Conservation (phyloP, 2,888 invertebrate genomes). For the Furcula furcula region DNA sequence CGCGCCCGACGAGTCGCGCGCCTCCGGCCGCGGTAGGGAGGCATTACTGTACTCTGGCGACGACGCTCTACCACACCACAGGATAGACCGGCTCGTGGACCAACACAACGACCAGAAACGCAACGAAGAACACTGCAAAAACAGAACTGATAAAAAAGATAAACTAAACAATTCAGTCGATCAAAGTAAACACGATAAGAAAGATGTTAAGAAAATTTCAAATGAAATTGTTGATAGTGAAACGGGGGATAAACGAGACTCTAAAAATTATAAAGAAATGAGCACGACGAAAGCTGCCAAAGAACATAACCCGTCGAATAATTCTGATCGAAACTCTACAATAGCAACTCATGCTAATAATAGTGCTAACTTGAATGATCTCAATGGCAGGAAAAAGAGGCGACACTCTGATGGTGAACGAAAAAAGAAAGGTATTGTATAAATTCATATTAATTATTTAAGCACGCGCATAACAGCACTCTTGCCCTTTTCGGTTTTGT, state of each 20-base stretch:
- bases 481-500: too few species aligned
- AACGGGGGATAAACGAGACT: background rate
- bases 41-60: slow-evolving; percentile 73
- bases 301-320: too few species aligned
- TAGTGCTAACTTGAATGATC: background rate
- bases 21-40: slow-evolving; percentile 50
- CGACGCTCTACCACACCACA: slow-evolving; percentile 56
- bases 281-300: too few species aligned
- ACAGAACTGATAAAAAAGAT: slow-evolving; percentile 8
- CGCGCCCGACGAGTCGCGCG: slow-evolving; percentile 1
- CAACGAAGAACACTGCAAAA: slow-evolving; percentile 3
- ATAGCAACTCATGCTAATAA: background rate
- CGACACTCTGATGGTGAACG: slow-evolving; percentile 4
- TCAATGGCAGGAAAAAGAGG: slow-evolving; percentile 8
- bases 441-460: too few species aligned
- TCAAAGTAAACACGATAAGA: slow-evolving; percentile 1
- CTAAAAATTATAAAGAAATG: background rate
- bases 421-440: background rate
- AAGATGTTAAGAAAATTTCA: background rate
- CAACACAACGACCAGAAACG: slow-evolving; percentile 50
- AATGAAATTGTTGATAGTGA: too few species aligned
- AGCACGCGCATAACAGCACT: too few species aligned
- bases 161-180: slow-evolving; percentile 1
- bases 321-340: background rate
- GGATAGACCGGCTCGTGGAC: slow-evolving; percentile 65